Base-by-base conservation (phyloP, 2,113 vertebrate genomes). In the Plestiodon gilberti region DNA sequence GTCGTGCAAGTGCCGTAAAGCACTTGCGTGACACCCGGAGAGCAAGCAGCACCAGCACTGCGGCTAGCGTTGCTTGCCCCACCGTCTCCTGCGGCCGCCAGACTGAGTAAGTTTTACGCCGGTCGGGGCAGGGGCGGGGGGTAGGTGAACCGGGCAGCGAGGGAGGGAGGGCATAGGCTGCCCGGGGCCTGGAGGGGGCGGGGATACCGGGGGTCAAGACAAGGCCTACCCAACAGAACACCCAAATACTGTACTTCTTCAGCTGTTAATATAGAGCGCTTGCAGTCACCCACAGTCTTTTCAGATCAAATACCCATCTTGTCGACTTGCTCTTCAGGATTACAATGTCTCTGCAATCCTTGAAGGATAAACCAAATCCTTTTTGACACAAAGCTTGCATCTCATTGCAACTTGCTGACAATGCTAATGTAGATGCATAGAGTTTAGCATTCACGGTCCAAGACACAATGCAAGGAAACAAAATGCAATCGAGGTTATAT, bases 321-420 rank as follows among this genome's bases (percentile, higher is more conserved):
- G 67, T 0, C 0, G 55, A 17, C 0, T 10, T 86, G 73, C 43
- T 82, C 0, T 0, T 0, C 1, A 43, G 28, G 10, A 67, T 4
- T 0, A 1, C 11, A 4, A 25, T 57, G 10, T 18, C 1, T 5
- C 64, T 61, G 76, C 78, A 40, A 57, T 0, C 0, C 70, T 89
- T 55, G 8, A 74, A 83, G 48, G 17, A 85, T 1, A 84, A 15
- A 18, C 30, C 10, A 30, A 22, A 2, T 67, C 65, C 48, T 57
- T 57, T 78, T 14, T 82, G n/a, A 71, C 11, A 28, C 33, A 38
- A 77, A 7, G 48, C 13, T 71, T 67, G 10, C 69, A 33, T 30
- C 30, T 23, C 0, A 0, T 88, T 59, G 14, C 48, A 38, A 10
- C 3, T 28, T 40, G 48, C 81, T 83, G 67, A 28, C 40, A 61